These are phyloP conservation scores for Apistogramma diplotaenia DNA, from an alignment of 2,113 vertebrate species.

Conservation along the genomic window DNA sequence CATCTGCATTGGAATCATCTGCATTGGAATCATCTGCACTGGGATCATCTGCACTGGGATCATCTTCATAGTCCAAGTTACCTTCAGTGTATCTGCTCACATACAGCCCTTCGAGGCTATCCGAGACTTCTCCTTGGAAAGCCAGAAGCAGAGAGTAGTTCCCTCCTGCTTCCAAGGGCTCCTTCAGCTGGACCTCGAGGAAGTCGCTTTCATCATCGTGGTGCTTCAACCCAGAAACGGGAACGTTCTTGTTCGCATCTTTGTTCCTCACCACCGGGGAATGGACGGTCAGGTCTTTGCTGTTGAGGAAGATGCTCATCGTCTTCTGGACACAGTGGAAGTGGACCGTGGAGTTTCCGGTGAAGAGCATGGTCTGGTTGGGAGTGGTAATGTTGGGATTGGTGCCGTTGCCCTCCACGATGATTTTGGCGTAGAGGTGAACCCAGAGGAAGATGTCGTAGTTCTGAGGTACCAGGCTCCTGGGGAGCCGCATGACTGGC, in stretches of 20 bases:
- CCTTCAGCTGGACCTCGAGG: conserved; percentile 73
- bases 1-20: too few species aligned
- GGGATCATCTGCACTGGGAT: neutral
- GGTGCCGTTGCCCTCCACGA: conserved; percentile 35
- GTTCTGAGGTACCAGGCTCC: conserved; percentile 68
- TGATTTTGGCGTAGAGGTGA: conserved; percentile 38
- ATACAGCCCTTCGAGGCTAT: conserved; percentile 80
- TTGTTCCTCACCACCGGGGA: neutral
- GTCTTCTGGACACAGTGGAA: conserved; percentile 74
- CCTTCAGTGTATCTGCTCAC: conserved; percentile 79
- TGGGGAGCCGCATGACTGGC: conserved; percentile 73
- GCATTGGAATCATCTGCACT: too few species aligned
- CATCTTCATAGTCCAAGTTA: rapidly evolving
- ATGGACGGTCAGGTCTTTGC: conserved; percentile 74
- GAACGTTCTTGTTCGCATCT: rapidly evolving
- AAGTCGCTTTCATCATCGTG: conserved; percentile 70
- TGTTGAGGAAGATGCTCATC: conserved; percentile 82
- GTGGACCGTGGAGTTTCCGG: conserved; percentile 65
- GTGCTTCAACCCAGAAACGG: rapidly evolving
- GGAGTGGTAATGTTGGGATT: conserved; percentile 35
- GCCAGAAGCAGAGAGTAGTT: conserved; percentile 72
- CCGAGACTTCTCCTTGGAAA: conserved; percentile 78
- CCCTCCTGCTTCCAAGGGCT: neutral
- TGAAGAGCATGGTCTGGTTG: conserved; percentile 73
- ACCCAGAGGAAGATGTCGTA: conserved; percentile 81